Conservation (phyloP, 2,888 invertebrate species). For the Drosophila meridionalis region DNA sequence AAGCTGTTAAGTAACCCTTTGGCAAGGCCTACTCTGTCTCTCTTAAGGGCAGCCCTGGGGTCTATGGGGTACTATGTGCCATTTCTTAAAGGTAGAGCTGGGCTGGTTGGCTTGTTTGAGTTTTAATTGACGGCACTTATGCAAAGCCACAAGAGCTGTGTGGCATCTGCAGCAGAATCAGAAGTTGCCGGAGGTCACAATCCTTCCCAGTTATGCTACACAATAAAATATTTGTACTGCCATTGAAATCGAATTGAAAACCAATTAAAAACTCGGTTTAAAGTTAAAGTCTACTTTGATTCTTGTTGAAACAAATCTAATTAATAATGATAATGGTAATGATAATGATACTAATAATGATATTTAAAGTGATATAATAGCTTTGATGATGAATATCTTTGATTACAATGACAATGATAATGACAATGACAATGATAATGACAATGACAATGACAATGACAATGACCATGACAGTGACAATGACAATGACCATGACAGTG, state of each 20-base stretch:
- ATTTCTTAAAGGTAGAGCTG: constrained; percentile 44
- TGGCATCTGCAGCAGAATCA: constrained; percentile 37
- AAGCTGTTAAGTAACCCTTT: constrained; percentile 73
- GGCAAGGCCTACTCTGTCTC: constrained; percentile 21
- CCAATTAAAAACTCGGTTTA: not conserved
- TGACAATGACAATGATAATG: not conserved
- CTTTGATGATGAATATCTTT: too few species aligned
- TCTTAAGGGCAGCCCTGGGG: constrained; percentile 33
- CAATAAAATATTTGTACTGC: constrained; percentile 1
- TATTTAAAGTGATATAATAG: not conserved
- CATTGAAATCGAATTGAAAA: not conserved
- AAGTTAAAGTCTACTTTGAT: not conserved
- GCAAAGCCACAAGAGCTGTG: constrained; percentile 53
- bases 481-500: not conserved
- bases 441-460: not conserved
- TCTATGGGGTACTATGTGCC: constrained; percentile 43
- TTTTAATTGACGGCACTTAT: constrained; percentile 71
- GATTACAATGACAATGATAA: not conserved
- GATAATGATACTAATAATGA: not conserved
- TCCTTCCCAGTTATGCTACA: constrained; percentile 17
- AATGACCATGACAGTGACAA: not conserved
- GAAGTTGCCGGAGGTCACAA: constrained; percentile 28
- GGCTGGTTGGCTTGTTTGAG: constrained; percentile 23
- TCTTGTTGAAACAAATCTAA: not conserved
- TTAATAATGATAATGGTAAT: not conserved